Conservation (phyloP, 2,797 vertebrate genomes). For the Sphenopsis melanotis region DNA sequence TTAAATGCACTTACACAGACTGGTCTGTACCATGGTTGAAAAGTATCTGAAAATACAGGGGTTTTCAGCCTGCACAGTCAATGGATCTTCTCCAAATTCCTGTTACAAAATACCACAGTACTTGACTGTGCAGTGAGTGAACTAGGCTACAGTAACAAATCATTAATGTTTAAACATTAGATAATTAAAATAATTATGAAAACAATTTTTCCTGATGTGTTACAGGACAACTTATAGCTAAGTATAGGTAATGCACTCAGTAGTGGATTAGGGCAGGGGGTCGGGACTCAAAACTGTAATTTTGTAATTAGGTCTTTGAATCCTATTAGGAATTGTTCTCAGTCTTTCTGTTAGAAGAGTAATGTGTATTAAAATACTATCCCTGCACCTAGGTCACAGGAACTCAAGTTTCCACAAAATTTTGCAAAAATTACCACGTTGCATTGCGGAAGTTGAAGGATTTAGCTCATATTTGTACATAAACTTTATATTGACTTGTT, state of each 20-base stretch:
- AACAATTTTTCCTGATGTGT: neutral
- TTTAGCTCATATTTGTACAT: neutral
- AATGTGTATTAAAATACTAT: neutral
- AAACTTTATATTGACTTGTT: neutral
- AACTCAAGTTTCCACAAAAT: neutral
- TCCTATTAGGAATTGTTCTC: neutral
- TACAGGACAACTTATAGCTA: neutral
- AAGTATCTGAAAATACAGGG: neutral
- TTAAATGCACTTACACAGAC: neutral
- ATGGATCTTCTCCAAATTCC: neutral
- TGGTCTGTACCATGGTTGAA: neutral
- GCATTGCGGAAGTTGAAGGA: neutral
- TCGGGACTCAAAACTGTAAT: rapidly evolving
- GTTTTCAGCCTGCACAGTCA: neutral
- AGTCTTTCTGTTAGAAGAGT: neutral
- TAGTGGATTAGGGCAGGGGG: neutral
- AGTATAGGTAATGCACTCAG: neutral
- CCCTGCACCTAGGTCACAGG: neutral
- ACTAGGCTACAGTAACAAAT: neutral
- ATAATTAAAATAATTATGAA: neutral
- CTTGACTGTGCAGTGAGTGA: neutral
- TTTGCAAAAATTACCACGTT: neutral
- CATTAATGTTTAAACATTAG: neutral
- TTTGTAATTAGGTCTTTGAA: neutral
- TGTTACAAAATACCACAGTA: neutral